Evolutionary conservation across 2,888 invertebrate species (phyloP), one percentile per base, ranked within the genome.

Genomic region (Neoascia interrupta): DNA sequence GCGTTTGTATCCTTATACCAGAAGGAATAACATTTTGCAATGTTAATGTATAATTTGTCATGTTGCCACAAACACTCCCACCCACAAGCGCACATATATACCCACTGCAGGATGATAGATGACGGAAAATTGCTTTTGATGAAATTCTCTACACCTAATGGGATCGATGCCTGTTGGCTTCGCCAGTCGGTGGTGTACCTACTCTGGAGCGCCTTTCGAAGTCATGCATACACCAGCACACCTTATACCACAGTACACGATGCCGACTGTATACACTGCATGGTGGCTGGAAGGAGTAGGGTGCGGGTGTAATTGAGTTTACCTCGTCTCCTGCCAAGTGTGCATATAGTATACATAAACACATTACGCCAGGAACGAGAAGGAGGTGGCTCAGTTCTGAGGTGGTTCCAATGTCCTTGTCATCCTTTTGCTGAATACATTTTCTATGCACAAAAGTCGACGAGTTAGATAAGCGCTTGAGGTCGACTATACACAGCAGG

Each of bases 61-160:
- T 54, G 72, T 49, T 70, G 66, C 49, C 54, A 51, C 53, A 54
- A 45, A 60, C 51, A 58, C 11, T 31, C 31, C 49, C 15, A 23
- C 26, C 23, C 36, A 26, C 6, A 26, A 0, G 13, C 15, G 15
- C 13, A 10, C 34, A 19, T 41, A 26, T 45, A 36, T 43, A 45
- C 51, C 58, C 72, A 37, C 61, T 13, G 41, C 49, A 36, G 36
- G 34, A 61, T 73, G 73, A 79, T 73, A 56, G 66, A 73, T 79
- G 79, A 61, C 51, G 66, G 68, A 61, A 76, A 79, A 79, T 79
- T 61, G 79, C 37, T 63, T 73, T 56, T 76, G 76, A 72, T 76
- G 76, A 64, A 76, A 76, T 66, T 28, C 63, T 49, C 49, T 58
- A 36, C 64, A 54, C 16, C 56, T 61, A 56, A 56, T 36, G 10